phyloP scores from a whole-genome alignment of 2,797 vertebrate species.

The Parauchenoglanis ngamensis region DNA sequence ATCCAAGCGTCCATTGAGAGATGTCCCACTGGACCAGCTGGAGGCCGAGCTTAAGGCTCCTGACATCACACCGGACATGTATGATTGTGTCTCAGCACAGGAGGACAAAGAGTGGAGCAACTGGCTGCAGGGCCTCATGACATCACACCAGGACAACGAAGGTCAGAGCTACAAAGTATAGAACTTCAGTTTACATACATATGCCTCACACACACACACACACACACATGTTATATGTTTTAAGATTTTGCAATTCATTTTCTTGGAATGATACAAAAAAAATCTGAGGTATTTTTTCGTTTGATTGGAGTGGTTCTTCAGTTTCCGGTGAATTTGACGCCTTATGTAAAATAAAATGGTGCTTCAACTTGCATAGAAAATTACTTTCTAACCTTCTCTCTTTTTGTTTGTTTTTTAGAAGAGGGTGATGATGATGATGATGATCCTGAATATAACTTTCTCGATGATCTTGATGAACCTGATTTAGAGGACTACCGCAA shows the following conservation, averaged over 20 bases:
- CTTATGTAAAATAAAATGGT: neutral
- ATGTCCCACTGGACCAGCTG: constrained; percentile 86
- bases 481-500: constrained; percentile 94
- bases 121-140: constrained; percentile 91
- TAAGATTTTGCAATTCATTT: neutral
- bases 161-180: constrained; percentile 69
- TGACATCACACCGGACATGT: constrained; percentile 94
- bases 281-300: neutral
- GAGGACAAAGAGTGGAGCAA: constrained; percentile 89
- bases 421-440: constrained; percentile 86
- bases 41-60: constrained; percentile 90
- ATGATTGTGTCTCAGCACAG: constrained; percentile 72
- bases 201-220: too few species aligned
- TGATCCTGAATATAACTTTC: constrained; percentile 93
- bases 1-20: constrained; percentile 85
- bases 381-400: neutral
- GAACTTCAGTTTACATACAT: neutral
- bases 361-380: neutral
- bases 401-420: constrained; percentile 68
- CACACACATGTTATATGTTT: neutral
- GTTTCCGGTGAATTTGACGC: neutral
- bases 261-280: neutral
- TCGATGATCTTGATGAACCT: constrained; percentile 89
- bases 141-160: constrained; percentile 79
- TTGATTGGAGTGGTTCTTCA: neutral